These are phyloP conservation scores for Proterorhinus semilunaris DNA, from an alignment of 2,113 vertebrate genomes.

Conservation along the genomic window DNA sequence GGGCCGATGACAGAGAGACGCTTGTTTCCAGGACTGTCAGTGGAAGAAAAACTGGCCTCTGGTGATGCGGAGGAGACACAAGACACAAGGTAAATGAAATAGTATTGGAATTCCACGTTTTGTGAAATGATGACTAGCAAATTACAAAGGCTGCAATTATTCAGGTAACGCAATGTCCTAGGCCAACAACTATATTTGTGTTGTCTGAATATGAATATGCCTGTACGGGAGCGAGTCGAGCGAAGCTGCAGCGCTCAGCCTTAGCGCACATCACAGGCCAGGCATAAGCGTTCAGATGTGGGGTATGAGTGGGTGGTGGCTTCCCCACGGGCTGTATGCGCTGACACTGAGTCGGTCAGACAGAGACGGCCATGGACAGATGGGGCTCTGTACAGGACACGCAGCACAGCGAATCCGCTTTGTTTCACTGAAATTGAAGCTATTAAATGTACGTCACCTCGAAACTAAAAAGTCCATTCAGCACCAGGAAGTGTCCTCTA, in stretches of 20 bases:
- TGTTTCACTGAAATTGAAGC: no score
- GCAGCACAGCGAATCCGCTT: background rate
- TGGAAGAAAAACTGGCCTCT: background rate
- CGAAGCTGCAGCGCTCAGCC: conserved; percentile 35
- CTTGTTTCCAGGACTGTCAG: background rate
- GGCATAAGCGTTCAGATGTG: conserved; percentile 14
- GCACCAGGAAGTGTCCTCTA: no score
- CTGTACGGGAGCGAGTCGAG: conserved; percentile 31
- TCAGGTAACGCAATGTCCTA: no score
- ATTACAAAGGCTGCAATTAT: no score
- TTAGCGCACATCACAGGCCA: conserved; percentile 21
- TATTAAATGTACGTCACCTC: no score
- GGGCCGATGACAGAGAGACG: background rate
- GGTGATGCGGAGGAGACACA: background rate
- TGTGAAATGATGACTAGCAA: no score
- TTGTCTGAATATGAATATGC: background rate
- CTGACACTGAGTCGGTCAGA: conserved; percentile 59
- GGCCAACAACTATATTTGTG: background rate
- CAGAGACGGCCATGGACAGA: conserved; percentile 29
- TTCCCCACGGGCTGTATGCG: conserved; percentile 43
- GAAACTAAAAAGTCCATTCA: no score
- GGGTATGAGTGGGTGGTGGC: conserved; percentile 51
- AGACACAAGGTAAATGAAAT: background rate
- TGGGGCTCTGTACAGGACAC: conserved; percentile 11
- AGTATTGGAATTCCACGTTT: no score